phyloP scores from a whole-genome alignment of 2,113 vertebrate genomes.

The Cebus imitator region DNA sequence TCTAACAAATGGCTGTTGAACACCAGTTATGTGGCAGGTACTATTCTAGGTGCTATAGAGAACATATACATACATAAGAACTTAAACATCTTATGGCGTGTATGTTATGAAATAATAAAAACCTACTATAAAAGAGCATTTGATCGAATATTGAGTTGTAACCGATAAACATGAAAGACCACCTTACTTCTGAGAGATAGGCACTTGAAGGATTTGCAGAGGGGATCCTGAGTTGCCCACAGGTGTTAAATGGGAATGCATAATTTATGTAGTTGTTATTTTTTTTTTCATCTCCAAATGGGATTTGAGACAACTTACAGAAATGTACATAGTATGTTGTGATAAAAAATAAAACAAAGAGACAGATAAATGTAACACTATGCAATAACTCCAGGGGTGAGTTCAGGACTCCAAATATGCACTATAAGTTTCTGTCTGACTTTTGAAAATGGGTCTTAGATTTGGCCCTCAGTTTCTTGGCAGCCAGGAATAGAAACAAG shows the following conservation, averaged over 20 bases:
- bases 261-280: background rate
- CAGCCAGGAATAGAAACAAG: background rate
- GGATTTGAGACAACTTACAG: background rate
- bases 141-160: conserved; percentile 26
- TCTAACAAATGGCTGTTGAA: background rate
- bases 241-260: background rate
- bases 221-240: background rate
- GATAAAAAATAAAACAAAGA: background rate
- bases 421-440: background rate
- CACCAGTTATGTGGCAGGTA: background rate
- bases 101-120: background rate
- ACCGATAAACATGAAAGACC: background rate
- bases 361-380: background rate
- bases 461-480: background rate
- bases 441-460: background rate
- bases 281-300: background rate
- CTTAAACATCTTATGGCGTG: background rate
- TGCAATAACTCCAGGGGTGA: background rate
- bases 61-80: background rate
- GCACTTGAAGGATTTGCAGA: background rate
- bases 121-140: background rate
- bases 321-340: background rate
- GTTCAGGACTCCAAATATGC: background rate
- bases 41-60: background rate
- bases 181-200: background rate